Percentiles rank a stretch among this genome's conserved stretches.
Evolutionary conservation across 2,113 vertebrate genomes (phyloP).

Genomic region (Brachionichthys hirsutus): DNA sequence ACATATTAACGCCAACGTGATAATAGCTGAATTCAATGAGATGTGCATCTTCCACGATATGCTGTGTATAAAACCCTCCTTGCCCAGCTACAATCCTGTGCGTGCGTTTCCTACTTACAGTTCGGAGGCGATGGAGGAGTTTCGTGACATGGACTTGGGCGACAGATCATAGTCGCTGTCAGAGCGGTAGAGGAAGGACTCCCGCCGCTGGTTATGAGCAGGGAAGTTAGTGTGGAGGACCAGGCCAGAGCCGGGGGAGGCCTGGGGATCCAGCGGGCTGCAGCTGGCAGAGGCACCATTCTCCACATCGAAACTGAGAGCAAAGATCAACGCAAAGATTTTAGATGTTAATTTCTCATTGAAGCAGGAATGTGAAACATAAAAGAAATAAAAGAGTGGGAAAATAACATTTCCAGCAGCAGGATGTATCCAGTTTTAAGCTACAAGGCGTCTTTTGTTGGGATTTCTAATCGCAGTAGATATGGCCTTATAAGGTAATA

Average conservation of each 20-base stretch:
- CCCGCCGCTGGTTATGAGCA: slow-evolving; percentile 92
- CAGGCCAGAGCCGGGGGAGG: slow-evolving; percentile 91
- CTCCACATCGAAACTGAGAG: slow-evolving; percentile 95
- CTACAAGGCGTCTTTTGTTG: not conserved
- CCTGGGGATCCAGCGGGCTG: slow-evolving; percentile 94
- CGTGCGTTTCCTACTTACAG: slow-evolving; percentile 80
- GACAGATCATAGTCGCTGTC: slow-evolving; percentile 99
- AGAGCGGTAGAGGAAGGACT: slow-evolving; percentile 97
- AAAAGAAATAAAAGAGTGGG: no score
- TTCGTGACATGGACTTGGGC: slow-evolving; percentile 97
- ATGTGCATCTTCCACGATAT: no score
- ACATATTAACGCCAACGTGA: not conserved
- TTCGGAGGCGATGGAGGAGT: slow-evolving; percentile 95
- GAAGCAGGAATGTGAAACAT: no score
- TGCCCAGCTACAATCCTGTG: no score
- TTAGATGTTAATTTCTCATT: no score
- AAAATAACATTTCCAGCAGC: no score
- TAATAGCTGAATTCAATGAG: no score
- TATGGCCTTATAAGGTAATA: no score
- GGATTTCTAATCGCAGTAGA: not conserved
- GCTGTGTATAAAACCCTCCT: no score
- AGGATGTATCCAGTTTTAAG: no score
- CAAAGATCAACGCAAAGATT: slow-evolving; percentile 36
- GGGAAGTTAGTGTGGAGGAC: slow-evolving; percentile 94
- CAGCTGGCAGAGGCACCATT: slow-evolving; percentile 94